These are phyloP conservation scores for Rhingia rostrata DNA, from an alignment of 2,888 invertebrate species.

Conservation along the genomic window DNA sequence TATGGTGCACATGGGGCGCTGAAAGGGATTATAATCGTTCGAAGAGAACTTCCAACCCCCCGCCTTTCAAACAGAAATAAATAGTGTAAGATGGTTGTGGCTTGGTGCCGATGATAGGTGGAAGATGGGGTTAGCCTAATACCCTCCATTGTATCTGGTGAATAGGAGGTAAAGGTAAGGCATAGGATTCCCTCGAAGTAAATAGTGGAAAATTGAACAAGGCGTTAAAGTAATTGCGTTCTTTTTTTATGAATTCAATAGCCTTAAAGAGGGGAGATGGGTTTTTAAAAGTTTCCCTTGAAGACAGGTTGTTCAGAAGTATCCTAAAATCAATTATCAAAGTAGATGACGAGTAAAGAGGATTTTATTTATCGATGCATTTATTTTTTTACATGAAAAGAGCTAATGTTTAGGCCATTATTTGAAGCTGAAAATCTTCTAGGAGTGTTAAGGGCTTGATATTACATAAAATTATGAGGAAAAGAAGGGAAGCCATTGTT, in stretches of 20 bases:
- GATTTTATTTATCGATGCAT: too few relatives aligned
- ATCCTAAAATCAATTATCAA: too few relatives aligned
- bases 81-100: background rate
- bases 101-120: background rate
- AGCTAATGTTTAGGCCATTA: too few relatives aligned
- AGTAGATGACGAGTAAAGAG: too few relatives aligned
- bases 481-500: too few relatives aligned
- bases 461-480: too few relatives aligned
- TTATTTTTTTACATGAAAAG: too few relatives aligned
- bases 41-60: background rate
- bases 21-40: conserved; percentile 26
- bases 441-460: too few relatives aligned
- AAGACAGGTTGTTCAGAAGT: too few relatives aligned
- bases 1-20: background rate
- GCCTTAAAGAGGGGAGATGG: background rate
- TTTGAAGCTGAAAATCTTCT: too few relatives aligned
- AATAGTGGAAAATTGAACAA: background rate
- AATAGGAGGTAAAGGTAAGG: conserved; percentile 1
- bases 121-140: background rate
- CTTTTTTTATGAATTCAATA: conserved; percentile 12
- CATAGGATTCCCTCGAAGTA: background rate
- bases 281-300: too few relatives aligned
- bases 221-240: background rate
- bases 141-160: background rate
- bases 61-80: conserved; percentile 2